Evolutionary conservation across 2,797 vertebrate genomes (phyloP).

Genomic region (Falco rusticolus): DNA sequence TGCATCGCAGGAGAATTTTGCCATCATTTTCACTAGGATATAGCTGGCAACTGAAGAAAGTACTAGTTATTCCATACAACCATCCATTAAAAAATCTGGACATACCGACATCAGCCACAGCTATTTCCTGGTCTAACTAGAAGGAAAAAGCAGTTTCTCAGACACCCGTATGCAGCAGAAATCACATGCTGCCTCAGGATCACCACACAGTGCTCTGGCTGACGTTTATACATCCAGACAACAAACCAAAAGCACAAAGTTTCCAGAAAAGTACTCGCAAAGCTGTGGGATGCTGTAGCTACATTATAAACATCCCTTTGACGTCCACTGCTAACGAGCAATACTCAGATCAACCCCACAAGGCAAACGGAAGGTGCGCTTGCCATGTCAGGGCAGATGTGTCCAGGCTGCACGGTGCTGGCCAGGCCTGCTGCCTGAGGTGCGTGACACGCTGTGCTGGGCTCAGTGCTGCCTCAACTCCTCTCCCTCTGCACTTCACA

Average conservation of each 20-base stretch:
- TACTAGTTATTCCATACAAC: background rate
- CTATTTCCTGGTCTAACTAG: background rate
- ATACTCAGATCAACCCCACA: fast-evolving
- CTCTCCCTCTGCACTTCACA: background rate
- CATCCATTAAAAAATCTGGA: background rate
- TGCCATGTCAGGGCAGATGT: fast-evolving
- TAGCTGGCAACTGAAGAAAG: background rate
- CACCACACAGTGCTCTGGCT: background rate
- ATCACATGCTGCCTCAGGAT: background rate
- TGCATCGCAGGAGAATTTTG: fast-evolving
- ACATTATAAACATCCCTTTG: background rate
- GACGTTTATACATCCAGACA: fast-evolving
- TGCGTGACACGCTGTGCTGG: background rate
- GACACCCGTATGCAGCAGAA: background rate
- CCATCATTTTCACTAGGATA: background rate
- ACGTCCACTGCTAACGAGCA: fast-evolving
- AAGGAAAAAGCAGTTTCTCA: background rate
- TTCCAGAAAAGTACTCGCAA: background rate
- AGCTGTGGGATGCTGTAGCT: fast-evolving
- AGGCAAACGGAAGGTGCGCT: fast-evolving
- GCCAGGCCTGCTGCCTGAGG: background rate
- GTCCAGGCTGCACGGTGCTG: fast-evolving
- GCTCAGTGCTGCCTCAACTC: fast-evolving
- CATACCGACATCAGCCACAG: background rate
- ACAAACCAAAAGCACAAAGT: background rate